A percentile compares a stretch with the other conserved stretches of the same genome.
Evolutionary conservation across 2,797 vertebrate genomes (phyloP).

Genomic region (Alfaro cultratus): DNA sequence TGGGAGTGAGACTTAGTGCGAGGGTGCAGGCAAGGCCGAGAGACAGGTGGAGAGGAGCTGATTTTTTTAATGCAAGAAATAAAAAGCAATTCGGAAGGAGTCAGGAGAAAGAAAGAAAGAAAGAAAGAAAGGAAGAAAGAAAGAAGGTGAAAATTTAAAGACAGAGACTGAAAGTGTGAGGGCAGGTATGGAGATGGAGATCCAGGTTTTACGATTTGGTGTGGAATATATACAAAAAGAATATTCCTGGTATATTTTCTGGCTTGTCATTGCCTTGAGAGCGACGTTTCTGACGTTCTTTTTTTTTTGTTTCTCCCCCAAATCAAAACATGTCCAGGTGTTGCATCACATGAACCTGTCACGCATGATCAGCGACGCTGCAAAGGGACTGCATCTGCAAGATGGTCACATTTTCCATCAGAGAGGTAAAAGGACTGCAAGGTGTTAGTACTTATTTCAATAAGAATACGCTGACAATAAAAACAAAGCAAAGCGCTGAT

Average conservation of each 20-base stretch:
- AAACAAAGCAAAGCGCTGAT: neutral
- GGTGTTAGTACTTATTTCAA: neutral
- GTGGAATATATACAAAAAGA: neutral
- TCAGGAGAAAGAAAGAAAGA: slow-evolving; percentile 15
- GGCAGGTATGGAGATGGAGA: slow-evolving; percentile 23
- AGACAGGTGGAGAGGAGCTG: slow-evolving; percentile 15
- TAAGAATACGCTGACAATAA: neutral
- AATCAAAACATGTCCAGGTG: neutral
- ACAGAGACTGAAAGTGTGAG: slow-evolving; percentile 23
- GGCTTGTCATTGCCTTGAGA: neutral
- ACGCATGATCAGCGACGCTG: neutral
- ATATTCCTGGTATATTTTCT: neutral
- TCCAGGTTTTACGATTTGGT: neutral
- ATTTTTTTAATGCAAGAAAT: slow-evolving; percentile 4
- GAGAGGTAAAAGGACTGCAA: neutral
- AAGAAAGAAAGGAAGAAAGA: slow-evolving; percentile 14
- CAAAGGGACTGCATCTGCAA: neutral
- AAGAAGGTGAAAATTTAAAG: slow-evolving; percentile 29
- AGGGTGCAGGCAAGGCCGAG: slow-evolving; percentile 34
- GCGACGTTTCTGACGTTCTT: neutral
- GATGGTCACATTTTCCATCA: neutral
- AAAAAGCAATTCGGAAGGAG: slow-evolving; percentile 36
- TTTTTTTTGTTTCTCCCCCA: neutral
- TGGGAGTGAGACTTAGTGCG: slow-evolving; percentile 1
- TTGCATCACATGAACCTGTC: slow-evolving; percentile 3